These are phyloP conservation scores for Xestoiulus laeticollis DNA, from an alignment of 2,888 invertebrate species.

Conservation along the genomic window DNA sequence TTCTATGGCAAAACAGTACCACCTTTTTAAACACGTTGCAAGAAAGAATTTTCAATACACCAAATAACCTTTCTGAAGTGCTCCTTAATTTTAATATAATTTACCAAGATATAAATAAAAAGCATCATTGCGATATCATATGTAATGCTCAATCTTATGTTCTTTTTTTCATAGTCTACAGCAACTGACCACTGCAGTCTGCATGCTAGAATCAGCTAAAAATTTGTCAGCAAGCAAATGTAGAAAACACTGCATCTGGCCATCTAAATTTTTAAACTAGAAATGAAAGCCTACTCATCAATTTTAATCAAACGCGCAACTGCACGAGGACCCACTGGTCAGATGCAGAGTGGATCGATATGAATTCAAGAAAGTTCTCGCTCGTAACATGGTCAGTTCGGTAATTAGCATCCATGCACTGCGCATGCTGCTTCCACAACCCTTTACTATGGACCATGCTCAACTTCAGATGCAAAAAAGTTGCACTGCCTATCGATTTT, in stretches of 20 bases:
- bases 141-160: no score
- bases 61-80: no score
- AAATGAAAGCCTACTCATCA: background rate
- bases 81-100: no score
- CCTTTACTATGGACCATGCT: background rate
- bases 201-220: background rate
- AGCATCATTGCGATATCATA: no score
- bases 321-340: background rate
- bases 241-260: background rate
- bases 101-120: no score
- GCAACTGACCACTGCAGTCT: background rate
- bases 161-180: background rate
- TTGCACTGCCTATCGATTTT: background rate
- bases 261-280: background rate
- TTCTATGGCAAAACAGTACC: no score
- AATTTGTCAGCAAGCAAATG: background rate
- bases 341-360: background rate
- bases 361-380: constrained; percentile 14
- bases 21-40: no score
- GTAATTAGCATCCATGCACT: background rate
- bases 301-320: constrained; percentile 26
- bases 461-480: background rate
- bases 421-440: background rate
- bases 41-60: no score
- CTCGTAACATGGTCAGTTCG: constrained; percentile 17